These are phyloP conservation scores for Heteromyza rotundicornis DNA, from an alignment of 2,888 invertebrate species.

Conservation along the genomic window DNA sequence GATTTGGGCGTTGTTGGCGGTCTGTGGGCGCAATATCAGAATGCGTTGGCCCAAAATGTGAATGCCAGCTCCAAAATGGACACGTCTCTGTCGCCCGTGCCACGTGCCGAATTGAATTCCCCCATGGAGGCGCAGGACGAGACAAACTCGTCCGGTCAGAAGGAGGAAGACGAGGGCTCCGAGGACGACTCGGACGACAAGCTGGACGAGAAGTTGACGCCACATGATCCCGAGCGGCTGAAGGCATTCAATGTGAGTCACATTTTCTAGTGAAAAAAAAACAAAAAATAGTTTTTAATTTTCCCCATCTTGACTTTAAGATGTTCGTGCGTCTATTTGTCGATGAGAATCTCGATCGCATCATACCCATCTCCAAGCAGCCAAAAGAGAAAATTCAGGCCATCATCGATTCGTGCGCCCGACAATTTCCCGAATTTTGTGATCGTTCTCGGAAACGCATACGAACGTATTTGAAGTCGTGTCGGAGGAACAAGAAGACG, in stretches of 20 bases:
- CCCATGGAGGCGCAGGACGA: constrained; percentile 74
- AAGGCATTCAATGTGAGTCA: constrained; percentile 92
- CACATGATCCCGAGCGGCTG: constrained; percentile 90
- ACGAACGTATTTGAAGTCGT: constrained; percentile 93
- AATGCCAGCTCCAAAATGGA: constrained; percentile 55
- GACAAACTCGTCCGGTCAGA: constrained; percentile 87
- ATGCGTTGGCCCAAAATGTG: constrained; percentile 76
- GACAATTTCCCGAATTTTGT: constrained; percentile 96
- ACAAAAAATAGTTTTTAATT: not conserved
- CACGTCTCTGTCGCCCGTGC: constrained; percentile 62
- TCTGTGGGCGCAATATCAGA: constrained; percentile 86
- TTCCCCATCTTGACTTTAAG: constrained; percentile 67
- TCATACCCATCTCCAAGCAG: constrained; percentile 96
- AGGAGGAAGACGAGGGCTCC: constrained; percentile 80
- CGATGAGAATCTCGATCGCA: constrained; percentile 94
- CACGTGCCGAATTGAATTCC: constrained; percentile 69
- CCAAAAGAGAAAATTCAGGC: constrained; percentile 98
- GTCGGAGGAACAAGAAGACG: constrained; percentile 90
- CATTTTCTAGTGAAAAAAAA: too few relatives aligned
- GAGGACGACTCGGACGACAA: constrained; percentile 93
- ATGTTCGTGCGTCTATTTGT: constrained; percentile 98
- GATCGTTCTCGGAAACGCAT: constrained; percentile 94
- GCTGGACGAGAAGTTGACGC: constrained; percentile 78
- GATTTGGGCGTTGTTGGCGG: constrained; percentile 70
- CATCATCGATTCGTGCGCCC: constrained; percentile 94